A percentile compares a stretch with the other conserved stretches of the same genome.
Conservation (phyloP, 2,888 invertebrate species). For the Platycheirus rosarum region DNA sequence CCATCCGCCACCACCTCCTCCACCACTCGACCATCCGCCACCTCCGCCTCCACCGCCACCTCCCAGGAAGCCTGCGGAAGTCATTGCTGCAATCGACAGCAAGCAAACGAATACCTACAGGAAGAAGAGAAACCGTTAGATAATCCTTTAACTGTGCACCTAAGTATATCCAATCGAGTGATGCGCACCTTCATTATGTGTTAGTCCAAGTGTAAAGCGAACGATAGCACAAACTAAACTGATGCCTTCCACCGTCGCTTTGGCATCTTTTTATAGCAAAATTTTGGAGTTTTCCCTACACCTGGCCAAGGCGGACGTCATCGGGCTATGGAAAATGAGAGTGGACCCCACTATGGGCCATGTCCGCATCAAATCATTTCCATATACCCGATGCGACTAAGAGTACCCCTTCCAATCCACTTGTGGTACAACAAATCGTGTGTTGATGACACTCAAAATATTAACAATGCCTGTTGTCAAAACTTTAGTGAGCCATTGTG, state of each 20-base stretch:
- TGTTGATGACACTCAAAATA: conserved; percentile 55
- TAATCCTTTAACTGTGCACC: conserved; percentile 29
- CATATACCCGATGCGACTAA: conserved; percentile 12
- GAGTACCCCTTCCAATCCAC: conserved; percentile 20
- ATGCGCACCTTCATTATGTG: conserved; percentile 63
- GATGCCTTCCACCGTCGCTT: conserved; percentile 59
- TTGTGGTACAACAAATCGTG: neutral
- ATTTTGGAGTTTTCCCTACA: conserved; percentile 53
- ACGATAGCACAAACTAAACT: conserved; percentile 69
- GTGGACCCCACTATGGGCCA: conserved; percentile 48
- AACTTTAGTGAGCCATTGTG: conserved; percentile 52
- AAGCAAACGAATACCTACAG: conserved; percentile 74
- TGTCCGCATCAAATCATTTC: conserved; percentile 50
- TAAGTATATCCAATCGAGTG: conserved; percentile 22
- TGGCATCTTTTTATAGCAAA: conserved; percentile 67
- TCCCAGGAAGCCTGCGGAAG: conserved; percentile 70
- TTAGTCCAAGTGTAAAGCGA: conserved; percentile 68
- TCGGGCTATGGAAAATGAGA: conserved; percentile 56
- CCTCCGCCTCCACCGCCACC: conserved; percentile 66
- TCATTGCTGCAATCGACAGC: conserved; percentile 72
- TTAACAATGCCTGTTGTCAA: conserved; percentile 62
- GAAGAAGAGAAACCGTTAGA: conserved; percentile 22
- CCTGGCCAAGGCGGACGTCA: neutral
- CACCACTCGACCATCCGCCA: conserved; percentile 14
- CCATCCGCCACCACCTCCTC: conserved; percentile 28